These are phyloP conservation scores for Myotis myotis DNA, from an alignment of 2,797 vertebrate genomes.

Conservation along the genomic window DNA sequence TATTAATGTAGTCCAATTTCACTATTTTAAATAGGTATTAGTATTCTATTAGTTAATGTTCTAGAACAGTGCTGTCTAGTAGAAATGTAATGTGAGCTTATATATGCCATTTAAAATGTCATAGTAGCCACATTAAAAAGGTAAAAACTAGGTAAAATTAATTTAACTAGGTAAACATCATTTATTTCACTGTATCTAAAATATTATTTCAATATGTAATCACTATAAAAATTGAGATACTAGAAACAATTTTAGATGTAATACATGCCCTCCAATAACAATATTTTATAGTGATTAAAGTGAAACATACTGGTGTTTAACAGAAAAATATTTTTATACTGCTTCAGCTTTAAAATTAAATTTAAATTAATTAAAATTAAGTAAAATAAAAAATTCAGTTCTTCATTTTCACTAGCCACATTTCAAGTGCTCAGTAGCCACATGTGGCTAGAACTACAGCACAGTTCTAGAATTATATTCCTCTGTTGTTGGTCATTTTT, in stretches of 20 bases:
- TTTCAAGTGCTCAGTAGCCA: not conserved
- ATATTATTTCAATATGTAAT: not conserved
- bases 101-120: conserved; percentile 16
- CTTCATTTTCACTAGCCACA: not conserved
- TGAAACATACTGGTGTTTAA: not conserved
- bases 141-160: conserved; percentile 4
- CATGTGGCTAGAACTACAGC: not conserved
- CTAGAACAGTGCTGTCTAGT: not conserved
- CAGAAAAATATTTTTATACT: not conserved
- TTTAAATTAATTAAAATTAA: not conserved
- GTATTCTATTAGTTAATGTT: not conserved
- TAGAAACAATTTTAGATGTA: conserved; percentile 6
- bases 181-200: not conserved
- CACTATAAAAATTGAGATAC: not conserved
- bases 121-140: conserved; percentile 6
- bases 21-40: conserved; percentile 13
- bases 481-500: not conserved
- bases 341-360: not conserved
- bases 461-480: not conserved
- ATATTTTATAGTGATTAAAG: not conserved
- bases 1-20: not conserved
- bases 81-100: not conserved
- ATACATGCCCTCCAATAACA: not conserved
- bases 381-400: not conserved
- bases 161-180: conserved; percentile 10